Evolutionary conservation across 2,113 vertebrate genomes (phyloP).

Genomic region (Sinocyclocheilus maitianheensis): DNA sequence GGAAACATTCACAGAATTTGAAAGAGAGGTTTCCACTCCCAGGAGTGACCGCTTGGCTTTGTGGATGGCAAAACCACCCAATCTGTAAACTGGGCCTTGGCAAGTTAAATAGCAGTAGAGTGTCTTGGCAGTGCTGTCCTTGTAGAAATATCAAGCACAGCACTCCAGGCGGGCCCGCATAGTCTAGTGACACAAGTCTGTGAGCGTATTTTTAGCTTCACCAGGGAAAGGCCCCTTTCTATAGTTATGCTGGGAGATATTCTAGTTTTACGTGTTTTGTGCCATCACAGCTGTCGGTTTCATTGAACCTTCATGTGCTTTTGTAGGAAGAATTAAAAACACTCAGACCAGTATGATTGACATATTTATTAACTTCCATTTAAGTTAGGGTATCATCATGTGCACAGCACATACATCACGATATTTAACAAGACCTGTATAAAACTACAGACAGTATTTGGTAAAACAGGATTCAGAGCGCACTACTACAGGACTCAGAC

Average conservation of each 20-base stretch:
- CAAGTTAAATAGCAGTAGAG: slow-evolving; percentile 39
- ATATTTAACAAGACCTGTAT: slow-evolving; percentile 82
- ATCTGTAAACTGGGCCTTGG: slow-evolving; percentile 42
- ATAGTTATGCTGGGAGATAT: too few relatives aligned
- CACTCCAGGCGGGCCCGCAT: too few relatives aligned
- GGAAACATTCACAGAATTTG: slow-evolving; percentile 25
- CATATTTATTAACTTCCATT: slow-evolving; percentile 65
- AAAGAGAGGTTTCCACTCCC: slow-evolving; percentile 47
- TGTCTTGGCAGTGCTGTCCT: slow-evolving; percentile 44
- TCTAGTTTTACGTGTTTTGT: slow-evolving; percentile 44
- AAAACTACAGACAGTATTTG: slow-evolving; percentile 88
- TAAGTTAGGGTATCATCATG: slow-evolving; percentile 73
- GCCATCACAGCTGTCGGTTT: slow-evolving; percentile 2
- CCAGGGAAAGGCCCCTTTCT: too few relatives aligned
- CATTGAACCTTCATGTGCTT: slow-evolving; percentile 17
- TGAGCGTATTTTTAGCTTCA: too few relatives aligned
- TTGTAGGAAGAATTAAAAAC: slow-evolving; percentile 30
- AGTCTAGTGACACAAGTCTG: too few relatives aligned
- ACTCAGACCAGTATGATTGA: slow-evolving; percentile 38
- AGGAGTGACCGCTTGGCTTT: slow-evolving; percentile 33
- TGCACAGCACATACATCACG: slow-evolving; percentile 92
- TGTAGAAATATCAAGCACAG: too few relatives aligned
- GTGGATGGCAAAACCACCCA: slow-evolving; percentile 42
- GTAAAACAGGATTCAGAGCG: slow-evolving; percentile 68
- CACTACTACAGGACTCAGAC: slow-evolving; percentile 68